Evolutionary conservation across 1,140 invertebrate species (phyloP), one percentile per base, ranked within the genome.

Genomic region (Protaetia brevitarsis): DNA sequence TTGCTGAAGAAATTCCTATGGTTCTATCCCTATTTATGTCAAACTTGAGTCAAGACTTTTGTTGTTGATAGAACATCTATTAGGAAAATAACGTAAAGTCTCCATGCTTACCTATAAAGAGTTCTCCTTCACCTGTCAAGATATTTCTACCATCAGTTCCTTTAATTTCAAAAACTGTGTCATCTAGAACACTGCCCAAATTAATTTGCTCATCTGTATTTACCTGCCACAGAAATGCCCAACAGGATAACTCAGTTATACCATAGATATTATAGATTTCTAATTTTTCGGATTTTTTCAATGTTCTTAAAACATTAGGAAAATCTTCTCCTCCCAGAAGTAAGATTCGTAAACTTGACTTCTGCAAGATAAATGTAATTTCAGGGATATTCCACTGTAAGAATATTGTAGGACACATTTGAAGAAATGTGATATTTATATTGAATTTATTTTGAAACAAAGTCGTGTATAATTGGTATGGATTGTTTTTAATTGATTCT

Each of bases 241-340:
- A 94, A 76, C 90, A 92, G 3, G 91, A 93, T 57, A 94, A 83
- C 80, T 94, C 92, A 30, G 91, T 93, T 16, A 92, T 87, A 61
- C 92, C 92, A 84, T 94, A 94, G 59, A 93, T 77, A 78, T 90
- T 92, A 77, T 84, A 91, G 61, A 93, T 78, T 74, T 73, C 80
- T 21, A 74, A 41, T 51, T 66, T 21, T 27, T 61, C 26, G 28
- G 26, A n/a, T 86, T 88, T 65, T 72, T 76, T 76, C 83, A 87
- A 67, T 26, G 58, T 68, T 31, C 69, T 34, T 31, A 67, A 61
- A 37, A 66, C 51, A 64, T 79, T 79, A 64, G 82, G 82, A 67
- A 88, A 82, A 26, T 79, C 78, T 80, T 88, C 88, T 41, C 87
- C 87, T 34, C 88, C 88, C 8, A 89, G 78, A 59, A 85, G 79